A percentile compares a stretch with the other conserved stretches of the same genome.
Evolutionary conservation across 2,797 vertebrate genomes (phyloP).

Genomic region (Sebastes elongatus): DNA sequence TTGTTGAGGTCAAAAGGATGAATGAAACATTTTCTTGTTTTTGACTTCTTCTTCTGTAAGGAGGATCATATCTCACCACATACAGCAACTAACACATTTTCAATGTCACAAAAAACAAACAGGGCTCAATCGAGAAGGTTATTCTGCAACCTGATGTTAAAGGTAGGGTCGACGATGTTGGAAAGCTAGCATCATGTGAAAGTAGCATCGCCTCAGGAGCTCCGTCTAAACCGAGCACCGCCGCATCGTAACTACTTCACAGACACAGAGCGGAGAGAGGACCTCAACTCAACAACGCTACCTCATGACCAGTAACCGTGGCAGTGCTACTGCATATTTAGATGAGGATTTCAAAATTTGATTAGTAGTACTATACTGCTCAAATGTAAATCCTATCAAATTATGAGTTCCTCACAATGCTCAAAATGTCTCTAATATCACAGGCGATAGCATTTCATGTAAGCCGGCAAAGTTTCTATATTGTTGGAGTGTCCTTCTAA

Average conservation of each 20-base stretch:
- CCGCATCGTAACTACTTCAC: too few relatives aligned
- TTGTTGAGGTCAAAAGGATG: background rate
- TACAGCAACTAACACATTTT: background rate
- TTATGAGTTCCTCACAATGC: background rate
- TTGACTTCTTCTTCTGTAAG: background rate
- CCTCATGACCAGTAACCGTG: too few relatives aligned
- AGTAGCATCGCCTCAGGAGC: too few relatives aligned
- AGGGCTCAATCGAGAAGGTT: background rate
- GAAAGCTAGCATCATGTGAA: too few relatives aligned
- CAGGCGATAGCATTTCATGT: background rate
- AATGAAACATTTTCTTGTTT: background rate
- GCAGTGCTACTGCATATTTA: background rate
- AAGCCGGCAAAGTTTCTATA: background rate
- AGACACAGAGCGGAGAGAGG: too few relatives aligned
- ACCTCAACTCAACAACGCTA: too few relatives aligned
- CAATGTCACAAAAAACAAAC: background rate
- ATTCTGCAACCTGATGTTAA: background rate
- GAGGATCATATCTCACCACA: background rate
- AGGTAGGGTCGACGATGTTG: too few relatives aligned
- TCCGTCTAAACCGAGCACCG: too few relatives aligned
- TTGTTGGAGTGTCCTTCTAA: background rate
- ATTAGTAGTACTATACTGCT: background rate
- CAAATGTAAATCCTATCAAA: background rate
- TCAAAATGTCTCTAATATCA: background rate
- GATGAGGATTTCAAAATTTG: background rate